phyloP scores from a whole-genome alignment of 1,140 invertebrate species.

The Pteromalus puparum region DNA sequence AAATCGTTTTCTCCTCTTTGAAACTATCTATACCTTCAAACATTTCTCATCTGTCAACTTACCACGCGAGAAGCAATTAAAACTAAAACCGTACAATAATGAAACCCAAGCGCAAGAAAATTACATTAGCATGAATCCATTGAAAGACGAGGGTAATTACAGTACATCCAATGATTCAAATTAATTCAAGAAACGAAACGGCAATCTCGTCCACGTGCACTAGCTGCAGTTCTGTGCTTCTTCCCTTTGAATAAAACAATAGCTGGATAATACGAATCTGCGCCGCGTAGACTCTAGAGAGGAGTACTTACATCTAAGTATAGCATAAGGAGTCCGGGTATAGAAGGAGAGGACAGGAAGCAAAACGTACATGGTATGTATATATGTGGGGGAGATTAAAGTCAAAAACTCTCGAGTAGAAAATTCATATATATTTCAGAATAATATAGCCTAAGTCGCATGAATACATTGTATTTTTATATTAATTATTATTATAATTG shows the following conservation, averaged over 20 bases:
- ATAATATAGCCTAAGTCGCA: background rate
- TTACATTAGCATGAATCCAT: background rate
- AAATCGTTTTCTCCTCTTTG: no score
- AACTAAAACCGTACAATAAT: no score
- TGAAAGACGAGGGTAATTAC: background rate
- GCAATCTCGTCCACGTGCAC: background rate
- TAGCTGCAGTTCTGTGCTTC: background rate
- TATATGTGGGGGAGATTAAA: background rate
- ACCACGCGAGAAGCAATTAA: no score
- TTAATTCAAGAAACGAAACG: background rate
- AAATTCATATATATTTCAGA: constrained; percentile 26
- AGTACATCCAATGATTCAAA: background rate
- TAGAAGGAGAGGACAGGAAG: background rate
- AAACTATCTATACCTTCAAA: no score
- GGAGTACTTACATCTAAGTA: background rate
- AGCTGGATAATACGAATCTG: background rate
- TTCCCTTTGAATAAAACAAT: constrained; percentile 19
- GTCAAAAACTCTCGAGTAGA: constrained; percentile 22
- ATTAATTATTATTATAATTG: background rate
- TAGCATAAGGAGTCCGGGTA: background rate
- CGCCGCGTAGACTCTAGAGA: background rate
- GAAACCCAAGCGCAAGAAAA: background rate
- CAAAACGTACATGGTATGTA: background rate
- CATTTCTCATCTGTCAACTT: no score
- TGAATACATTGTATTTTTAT: background rate